A percentile compares a stretch with the other conserved stretches of the same genome.
Evolutionary conservation across 2,113 vertebrate species (phyloP).

Genomic region (Etheostoma spectabile): DNA sequence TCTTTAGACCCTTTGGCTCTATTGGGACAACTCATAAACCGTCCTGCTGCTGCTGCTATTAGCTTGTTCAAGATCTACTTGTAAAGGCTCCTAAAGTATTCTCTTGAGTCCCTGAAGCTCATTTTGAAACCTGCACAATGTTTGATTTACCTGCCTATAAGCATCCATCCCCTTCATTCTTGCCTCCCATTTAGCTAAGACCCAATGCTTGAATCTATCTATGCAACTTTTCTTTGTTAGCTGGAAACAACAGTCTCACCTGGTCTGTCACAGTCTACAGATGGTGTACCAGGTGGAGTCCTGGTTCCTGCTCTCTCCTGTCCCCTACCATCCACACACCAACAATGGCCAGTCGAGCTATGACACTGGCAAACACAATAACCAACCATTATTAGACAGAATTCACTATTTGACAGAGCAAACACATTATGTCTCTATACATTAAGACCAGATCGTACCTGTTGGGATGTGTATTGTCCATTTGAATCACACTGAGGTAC

Average conservation of each 20-base stretch:
- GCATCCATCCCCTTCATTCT: neutral
- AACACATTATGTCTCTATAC: neutral
- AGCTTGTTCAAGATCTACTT: neutral
- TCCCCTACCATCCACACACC: slow-evolving; percentile 86
- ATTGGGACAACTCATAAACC: neutral
- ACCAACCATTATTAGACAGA: neutral
- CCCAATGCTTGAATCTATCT: neutral
- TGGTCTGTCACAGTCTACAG: slow-evolving; percentile 69
- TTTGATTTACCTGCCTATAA: neutral
- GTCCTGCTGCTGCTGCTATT: neutral
- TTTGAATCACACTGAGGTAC: slow-evolving; percentile 86
- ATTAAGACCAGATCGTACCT: slow-evolving; percentile 42
- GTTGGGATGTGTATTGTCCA: slow-evolving; percentile 84
- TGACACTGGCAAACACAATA: slow-evolving; percentile 56
- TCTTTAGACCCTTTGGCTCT: neutral
- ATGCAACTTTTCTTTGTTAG: neutral
- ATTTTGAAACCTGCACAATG: neutral
- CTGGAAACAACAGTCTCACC: slow-evolving; percentile 26
- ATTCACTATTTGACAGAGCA: no score
- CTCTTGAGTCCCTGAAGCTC: neutral
- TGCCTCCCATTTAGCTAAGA: neutral
- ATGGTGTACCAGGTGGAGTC: slow-evolving; percentile 68
- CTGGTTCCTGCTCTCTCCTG: slow-evolving; percentile 86
- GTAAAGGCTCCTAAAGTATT: neutral
- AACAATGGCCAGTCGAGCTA: slow-evolving; percentile 86